Base-by-base conservation (phyloP, 2,888 invertebrate genomes). In the Ashinkailepas kermadecensis region DNA sequence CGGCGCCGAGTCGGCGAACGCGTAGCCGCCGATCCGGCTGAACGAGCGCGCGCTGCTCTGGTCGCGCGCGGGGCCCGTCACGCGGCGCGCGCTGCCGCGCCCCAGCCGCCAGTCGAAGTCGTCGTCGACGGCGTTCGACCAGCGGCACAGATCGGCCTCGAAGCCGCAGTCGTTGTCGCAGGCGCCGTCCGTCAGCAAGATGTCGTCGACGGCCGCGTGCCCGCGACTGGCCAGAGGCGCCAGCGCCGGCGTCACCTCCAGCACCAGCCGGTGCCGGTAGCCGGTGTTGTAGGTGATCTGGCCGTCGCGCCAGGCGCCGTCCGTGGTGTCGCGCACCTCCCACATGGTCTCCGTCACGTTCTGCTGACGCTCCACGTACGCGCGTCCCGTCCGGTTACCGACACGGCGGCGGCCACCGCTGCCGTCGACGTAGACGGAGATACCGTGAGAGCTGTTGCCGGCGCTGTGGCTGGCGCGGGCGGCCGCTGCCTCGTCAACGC, bases 161-260 rank as follows among this genome's bases (percentile, higher is more conserved):
- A 88, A 88, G 82, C 86, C 86, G 84, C 88, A 88, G 82, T 85
- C 84, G 67, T 82, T 83, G 84, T 84, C 83, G 56, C 84, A 88
- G 79, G 85, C 84, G 10, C 87, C 87, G 62, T 84, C 82, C 8
- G 81, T 82, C 13, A 86, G 84, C 1, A 81, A 80, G 65, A 88
- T 85, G 82, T 88, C 87, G 84, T 88, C 88, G 57, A 88, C 82
- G 57, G 87, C 87, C 18, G 87, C 87, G 80, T 86, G 87, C 13
- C 87, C 87, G 39, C 85, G 84, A 81, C 84, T 78, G 1, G 70
- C 82, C 2, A 81, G 65, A 64, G 83, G 83, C 11, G 80, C 67
- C 21, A 82, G 80, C 70, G 83, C 81, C 13, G 84, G 83, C 18
- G 82, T 82, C 10, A 84, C 84, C 70, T 83, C 84, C 81, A 84